phyloP scores from a whole-genome alignment of 2,888 invertebrate genomes.

The Hedychridium roseum region DNA sequence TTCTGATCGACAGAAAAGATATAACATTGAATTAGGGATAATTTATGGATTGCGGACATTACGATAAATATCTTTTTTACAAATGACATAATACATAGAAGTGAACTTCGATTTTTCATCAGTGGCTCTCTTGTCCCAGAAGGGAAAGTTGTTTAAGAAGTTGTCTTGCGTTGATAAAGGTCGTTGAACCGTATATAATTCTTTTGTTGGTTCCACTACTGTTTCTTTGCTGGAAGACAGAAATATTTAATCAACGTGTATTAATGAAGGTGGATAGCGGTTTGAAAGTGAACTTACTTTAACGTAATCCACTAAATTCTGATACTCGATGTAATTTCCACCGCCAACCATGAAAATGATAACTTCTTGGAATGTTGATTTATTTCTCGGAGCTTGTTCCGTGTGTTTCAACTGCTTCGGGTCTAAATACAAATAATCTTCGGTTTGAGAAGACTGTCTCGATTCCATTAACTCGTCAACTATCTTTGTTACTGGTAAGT shows the following conservation, averaged over 20 bases:
- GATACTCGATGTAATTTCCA: constrained; percentile 99
- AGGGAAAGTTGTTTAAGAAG: constrained; percentile 92
- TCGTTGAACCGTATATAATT: constrained; percentile 95
- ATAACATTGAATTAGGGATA: neutral
- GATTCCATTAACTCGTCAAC: constrained; percentile 90
- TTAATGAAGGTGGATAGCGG: neutral
- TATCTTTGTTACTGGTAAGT: constrained; percentile 91
- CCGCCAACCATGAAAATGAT: constrained; percentile 92
- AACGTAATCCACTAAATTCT: constrained; percentile 95
- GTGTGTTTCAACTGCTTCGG: constrained; percentile 88
- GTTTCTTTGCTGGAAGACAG: constrained; percentile 73
- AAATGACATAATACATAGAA: neutral
- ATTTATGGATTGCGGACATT: neutral
- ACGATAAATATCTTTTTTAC: neutral
- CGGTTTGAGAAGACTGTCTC: constrained; percentile 78
- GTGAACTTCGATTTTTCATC: constrained; percentile 1
- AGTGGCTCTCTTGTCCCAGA: constrained; percentile 76
- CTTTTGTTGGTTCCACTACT: constrained; percentile 76
- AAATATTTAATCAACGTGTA: constrained; percentile 4
- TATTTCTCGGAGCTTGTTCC: constrained; percentile 71
- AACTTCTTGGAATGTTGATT: constrained; percentile 81
- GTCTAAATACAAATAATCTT: constrained; percentile 93
- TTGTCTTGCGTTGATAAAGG: constrained; percentile 91
- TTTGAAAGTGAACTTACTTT: constrained; percentile 68
- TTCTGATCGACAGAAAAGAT: neutral